Conservation (phyloP, 92 coral and sea anemone genomes). For the Actinostola sp. region DNA sequence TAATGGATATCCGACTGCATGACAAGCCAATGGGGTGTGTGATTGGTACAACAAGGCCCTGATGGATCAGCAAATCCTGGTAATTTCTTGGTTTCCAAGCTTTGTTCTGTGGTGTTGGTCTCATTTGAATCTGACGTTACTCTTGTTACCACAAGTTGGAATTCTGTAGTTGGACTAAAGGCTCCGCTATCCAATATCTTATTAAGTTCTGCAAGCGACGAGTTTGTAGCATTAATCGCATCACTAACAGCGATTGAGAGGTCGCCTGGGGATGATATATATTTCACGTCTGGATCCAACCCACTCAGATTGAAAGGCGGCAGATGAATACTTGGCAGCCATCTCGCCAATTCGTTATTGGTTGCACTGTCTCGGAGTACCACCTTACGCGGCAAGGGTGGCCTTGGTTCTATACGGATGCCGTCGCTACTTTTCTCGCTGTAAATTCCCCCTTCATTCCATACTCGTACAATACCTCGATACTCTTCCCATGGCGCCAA, state of each 20-base stretch:
- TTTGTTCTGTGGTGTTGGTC: slow-evolving; percentile 75
- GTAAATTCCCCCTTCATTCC: slow-evolving; percentile 76
- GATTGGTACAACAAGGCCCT: slow-evolving; percentile 81
- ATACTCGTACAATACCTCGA: slow-evolving; percentile 76
- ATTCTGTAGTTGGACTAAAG: slow-evolving; percentile 66
- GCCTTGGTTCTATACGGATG: slow-evolving; percentile 70
- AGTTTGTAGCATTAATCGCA: slow-evolving; percentile 15
- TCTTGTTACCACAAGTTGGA: slow-evolving; percentile 66
- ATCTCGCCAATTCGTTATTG: slow-evolving; percentile 72
- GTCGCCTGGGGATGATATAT: slow-evolving; percentile 72
- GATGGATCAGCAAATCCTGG: slow-evolving; percentile 79
- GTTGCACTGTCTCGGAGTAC: slow-evolving; percentile 61
- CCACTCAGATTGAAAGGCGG: slow-evolving; percentile 56
- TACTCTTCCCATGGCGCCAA: slow-evolving; percentile 74
- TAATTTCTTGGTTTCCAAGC: slow-evolving; percentile 52
- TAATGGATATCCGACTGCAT: slow-evolving; percentile 75
- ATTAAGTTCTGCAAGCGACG: slow-evolving; percentile 25
- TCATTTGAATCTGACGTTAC: slow-evolving; percentile 73
- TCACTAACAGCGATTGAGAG: slow-evolving; percentile 51
- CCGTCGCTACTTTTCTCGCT: slow-evolving; percentile 82
- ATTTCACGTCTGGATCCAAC: slow-evolving; percentile 24
- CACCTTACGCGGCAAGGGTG: slow-evolving; percentile 68
- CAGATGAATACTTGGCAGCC: slow-evolving; percentile 74
- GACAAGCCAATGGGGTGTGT: slow-evolving; percentile 38
- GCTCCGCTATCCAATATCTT: slow-evolving; percentile 54